Evolutionary conservation across 2,797 vertebrate genomes (phyloP), one percentile per base, ranked within the genome.

Genomic region (Perodicticus potto): DNA sequence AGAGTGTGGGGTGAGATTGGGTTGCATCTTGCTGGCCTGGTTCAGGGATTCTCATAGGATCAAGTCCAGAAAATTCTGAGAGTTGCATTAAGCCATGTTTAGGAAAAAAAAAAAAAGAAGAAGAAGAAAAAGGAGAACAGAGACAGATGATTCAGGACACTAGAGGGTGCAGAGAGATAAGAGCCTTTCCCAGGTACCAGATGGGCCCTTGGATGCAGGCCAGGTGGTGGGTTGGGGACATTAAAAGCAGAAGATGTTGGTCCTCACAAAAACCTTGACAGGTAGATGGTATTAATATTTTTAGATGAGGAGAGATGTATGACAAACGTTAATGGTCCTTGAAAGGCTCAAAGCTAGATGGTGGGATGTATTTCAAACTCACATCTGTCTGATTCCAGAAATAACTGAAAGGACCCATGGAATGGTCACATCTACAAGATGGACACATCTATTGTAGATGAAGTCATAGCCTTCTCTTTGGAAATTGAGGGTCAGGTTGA

Each of bases 1-100:
- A 1, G 67, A 23, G 2, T 40, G 14, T 12, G n/a, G 19, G 53
- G 4, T 22, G 61, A 91, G 19, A 17, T 1, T 7, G 57, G 23
- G n/a, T 19, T 80, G 57, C 22, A 2, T 25, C 40, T 91, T 32
- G 19, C 29, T 45, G 82, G 81, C 59, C 4, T 2, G 7, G 17
- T 53, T 40, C 13, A 22, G 34, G 20, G 27, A n/a, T 17, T 20
- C 17, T 74, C 20, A 12, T 3, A 63, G 67, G 73, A 40, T 43
- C 7, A 2, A 8, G 10, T 40, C 22, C 9, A 27, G 61, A 77
- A 61, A 7, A 5, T 49, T 11, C 29, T 32, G 49, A 40, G 29
- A 67, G 70, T 65, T 12, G 0, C 1, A 1, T 25, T 14, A 16
- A 5, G 8, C n/a, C 34, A 3, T 1, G 2, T 17, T 10, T 61